These are phyloP conservation scores for Gallinago nigripennis DNA, from an alignment of 2,797 vertebrate genomes.

Conservation along the genomic window DNA sequence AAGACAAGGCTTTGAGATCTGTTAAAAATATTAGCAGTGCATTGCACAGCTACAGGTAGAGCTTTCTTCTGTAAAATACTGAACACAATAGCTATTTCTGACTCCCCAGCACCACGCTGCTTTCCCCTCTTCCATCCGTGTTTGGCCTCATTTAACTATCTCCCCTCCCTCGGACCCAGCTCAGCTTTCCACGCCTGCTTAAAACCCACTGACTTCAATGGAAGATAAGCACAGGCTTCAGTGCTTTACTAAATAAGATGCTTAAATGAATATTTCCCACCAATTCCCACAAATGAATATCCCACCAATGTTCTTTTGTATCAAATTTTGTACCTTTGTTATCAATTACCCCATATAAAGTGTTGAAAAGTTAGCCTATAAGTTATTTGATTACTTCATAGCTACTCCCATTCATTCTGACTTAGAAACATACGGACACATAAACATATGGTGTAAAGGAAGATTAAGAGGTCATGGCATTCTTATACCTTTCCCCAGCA, in stretches of 20 bases:
- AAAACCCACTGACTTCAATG: background rate
- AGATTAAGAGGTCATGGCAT: background rate
- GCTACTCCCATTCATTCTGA: background rate
- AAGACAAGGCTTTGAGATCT: background rate
- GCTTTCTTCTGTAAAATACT: background rate
- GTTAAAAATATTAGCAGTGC: background rate
- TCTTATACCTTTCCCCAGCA: fast-evolving
- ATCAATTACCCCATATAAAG: background rate
- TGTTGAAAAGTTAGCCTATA: background rate
- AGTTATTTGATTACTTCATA: background rate
- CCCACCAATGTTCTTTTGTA: background rate
- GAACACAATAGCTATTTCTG: background rate
- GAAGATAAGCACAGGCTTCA: background rate
- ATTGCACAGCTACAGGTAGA: background rate
- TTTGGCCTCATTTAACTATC: background rate
- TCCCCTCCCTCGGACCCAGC: background rate
- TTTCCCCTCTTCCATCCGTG: background rate
- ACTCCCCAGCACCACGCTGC: fast-evolving
- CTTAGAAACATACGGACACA: background rate
- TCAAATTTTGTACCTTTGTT: background rate
- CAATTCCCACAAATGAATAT: no score
- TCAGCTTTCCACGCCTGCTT: background rate
- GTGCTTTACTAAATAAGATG: background rate
- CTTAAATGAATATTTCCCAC: no score
- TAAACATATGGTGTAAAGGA: background rate